Evolutionary conservation across 2,888 invertebrate species (phyloP).

Genomic region (Mythimna ferrago): DNA sequence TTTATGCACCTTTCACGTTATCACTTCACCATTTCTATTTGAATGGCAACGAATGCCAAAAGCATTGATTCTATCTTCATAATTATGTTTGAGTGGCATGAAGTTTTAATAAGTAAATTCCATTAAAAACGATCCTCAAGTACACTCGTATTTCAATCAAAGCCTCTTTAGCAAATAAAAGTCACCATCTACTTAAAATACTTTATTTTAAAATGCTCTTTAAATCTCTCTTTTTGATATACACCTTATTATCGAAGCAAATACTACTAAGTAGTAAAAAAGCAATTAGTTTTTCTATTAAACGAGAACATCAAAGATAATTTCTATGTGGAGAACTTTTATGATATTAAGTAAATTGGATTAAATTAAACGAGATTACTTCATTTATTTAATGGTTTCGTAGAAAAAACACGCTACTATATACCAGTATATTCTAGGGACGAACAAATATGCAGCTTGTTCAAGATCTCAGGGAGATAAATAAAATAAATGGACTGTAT

Average conservation of each 20-base stretch:
- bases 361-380: slow-evolving; percentile 10
- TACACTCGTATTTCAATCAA: not conserved
- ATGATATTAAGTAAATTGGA: slow-evolving; percentile 15
- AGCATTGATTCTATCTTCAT: no score
- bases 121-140: not conserved
- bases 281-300: slow-evolving; percentile 33
- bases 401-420: not conserved
- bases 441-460: no score
- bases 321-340: slow-evolving; percentile 7
- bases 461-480: no score
- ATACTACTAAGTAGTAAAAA: slow-evolving; percentile 23
- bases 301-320: slow-evolving; percentile 14
- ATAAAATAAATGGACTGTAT: no score
- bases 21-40: no score
- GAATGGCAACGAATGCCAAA: no score
- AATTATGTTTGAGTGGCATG: no score
- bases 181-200: not conserved
- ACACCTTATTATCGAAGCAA: slow-evolving; percentile 9
- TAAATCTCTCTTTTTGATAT: slow-evolving; percentile 16
- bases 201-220: not conserved
- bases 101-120: no score
- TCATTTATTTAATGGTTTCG: slow-evolving; percentile 7
- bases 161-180: not conserved
- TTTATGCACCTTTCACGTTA: no score
- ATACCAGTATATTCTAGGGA: no score